Evolutionary conservation across 2,797 vertebrate genomes (phyloP), one percentile per base, ranked within the genome.

Genomic region (Sparus aurata): DNA sequence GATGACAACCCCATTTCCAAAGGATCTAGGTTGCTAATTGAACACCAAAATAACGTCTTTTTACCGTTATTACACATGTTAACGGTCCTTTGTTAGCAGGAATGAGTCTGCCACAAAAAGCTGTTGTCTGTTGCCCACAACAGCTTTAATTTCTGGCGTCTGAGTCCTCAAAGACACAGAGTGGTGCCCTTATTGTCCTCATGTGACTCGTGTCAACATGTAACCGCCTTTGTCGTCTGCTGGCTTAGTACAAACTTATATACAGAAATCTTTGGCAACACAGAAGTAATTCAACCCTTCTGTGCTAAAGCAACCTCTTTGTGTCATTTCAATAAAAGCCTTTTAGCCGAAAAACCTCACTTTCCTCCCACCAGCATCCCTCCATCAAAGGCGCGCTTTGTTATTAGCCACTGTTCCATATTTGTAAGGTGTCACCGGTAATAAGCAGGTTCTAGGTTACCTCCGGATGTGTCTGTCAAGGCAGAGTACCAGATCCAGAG

Each of bases 401-500:
- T 85, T 90, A 89, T 88, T 84, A 91, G 80, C 79, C 49, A 53
- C 77, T 75, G 87, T 83, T 91, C 79, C 80, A 80, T 91, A 91
- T 91, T 89, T 91, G 88, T 90, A 86, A 87, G 87, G 82, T 92
- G 91, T 92, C 93, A 90, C 69, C 81, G 47, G 85, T 88, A 94
- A 93, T 92, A 93, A 92, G 86, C 83, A 85, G 83, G 71, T 81
- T 81, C 66, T 67, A 63, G 75, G 70, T 79, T 86, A 78, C 30
- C 77, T 80, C 75, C 73, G 66, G 59, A 71, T 69, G 66, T 69
- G 80, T 83, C 80, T 93, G 92, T 91, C 89, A 90, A 90, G 85
- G 53, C 27, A 30, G 64, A 87, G 87, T 85, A 88, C 84, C 80
- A 75, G 61, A 83, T 80, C 70, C 70, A 63, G 53, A 70, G 69